phyloP scores from a whole-genome alignment of 2,888 invertebrate species.

The Phymatocera aterrima region DNA sequence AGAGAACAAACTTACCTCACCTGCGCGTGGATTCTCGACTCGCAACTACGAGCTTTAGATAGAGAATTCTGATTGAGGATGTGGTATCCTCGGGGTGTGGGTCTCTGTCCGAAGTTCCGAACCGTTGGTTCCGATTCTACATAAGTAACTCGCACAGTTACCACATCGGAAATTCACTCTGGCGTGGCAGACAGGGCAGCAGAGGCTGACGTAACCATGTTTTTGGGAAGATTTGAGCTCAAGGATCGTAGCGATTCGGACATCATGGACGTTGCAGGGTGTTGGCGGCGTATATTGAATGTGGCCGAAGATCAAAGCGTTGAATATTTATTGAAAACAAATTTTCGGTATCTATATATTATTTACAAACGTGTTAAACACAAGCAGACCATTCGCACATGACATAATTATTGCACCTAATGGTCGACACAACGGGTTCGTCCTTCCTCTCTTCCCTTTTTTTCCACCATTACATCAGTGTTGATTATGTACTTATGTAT shows the following conservation, averaged over 20 bases:
- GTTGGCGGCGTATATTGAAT: slow-evolving; percentile 23
- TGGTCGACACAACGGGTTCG: slow-evolving; percentile 63
- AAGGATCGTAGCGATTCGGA: background rate
- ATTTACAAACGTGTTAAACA: slow-evolving; percentile 71
- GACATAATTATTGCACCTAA: slow-evolving; percentile 63
- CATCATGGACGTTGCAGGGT: background rate
- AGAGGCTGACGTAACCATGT: no score
- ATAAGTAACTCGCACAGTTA: no score
- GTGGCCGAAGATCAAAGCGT: slow-evolving; percentile 64
- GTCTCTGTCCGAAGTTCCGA: background rate
- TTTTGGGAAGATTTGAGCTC: no score
- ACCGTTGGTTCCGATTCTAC: no score
- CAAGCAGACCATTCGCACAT: slow-evolving; percentile 68
- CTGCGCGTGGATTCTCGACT: no score
- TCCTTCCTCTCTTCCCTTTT: no score
- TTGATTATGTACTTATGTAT: no score
- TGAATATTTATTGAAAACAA: slow-evolving; percentile 53
- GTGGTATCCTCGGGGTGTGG: slow-evolving; percentile 1
- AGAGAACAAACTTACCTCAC: slow-evolving; percentile 1
- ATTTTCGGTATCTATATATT: slow-evolving; percentile 47
- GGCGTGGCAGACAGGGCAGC: no score
- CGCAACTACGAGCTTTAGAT: background rate
- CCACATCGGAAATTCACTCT: no score
- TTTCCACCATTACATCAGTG: no score
- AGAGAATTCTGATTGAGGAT: background rate